Evolutionary conservation across 2,888 invertebrate species (phyloP).

Genomic region (Eledona agricola): DNA sequence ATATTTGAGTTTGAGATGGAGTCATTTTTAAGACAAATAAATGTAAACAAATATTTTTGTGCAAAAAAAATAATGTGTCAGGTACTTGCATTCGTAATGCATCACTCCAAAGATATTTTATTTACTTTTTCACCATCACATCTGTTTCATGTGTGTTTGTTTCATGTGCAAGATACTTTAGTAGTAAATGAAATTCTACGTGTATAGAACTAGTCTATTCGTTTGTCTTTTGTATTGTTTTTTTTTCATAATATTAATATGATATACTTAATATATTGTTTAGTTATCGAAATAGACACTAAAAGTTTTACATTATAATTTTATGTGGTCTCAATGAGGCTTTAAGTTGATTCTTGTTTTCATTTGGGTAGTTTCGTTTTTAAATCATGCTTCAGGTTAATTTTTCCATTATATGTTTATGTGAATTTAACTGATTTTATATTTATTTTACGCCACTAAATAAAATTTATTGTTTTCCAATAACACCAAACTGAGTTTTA

Average conservation of each 20-base stretch:
- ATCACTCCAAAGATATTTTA: constrained; percentile 20
- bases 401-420: constrained; percentile 19
- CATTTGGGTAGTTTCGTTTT: constrained; percentile 30
- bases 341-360: constrained; percentile 21
- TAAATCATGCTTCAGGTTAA: constrained; percentile 30
- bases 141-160: background rate
- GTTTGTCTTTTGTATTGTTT: constrained; percentile 29
- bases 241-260: constrained; percentile 11
- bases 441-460: constrained; percentile 27
- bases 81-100: constrained; percentile 15
- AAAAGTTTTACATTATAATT: constrained; percentile 24
- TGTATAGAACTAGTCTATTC: constrained; percentile 32
- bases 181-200: constrained; percentile 18
- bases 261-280: constrained; percentile 30
- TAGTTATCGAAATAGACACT: constrained; percentile 20
- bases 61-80: constrained; percentile 22
- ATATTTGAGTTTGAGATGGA: no score
- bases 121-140: constrained; percentile 3
- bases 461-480: constrained; percentile 27
- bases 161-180: constrained; percentile 8
- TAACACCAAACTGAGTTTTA: constrained; percentile 3
- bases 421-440: constrained; percentile 22
- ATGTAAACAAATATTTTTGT: constrained; percentile 30
- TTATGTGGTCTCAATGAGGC: constrained; percentile 21
- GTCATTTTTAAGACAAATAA: no score